These are phyloP conservation scores for Catalaphyllia jardinei DNA, from an alignment of 64 coral and sea anemone species.

Conservation along the genomic window DNA sequence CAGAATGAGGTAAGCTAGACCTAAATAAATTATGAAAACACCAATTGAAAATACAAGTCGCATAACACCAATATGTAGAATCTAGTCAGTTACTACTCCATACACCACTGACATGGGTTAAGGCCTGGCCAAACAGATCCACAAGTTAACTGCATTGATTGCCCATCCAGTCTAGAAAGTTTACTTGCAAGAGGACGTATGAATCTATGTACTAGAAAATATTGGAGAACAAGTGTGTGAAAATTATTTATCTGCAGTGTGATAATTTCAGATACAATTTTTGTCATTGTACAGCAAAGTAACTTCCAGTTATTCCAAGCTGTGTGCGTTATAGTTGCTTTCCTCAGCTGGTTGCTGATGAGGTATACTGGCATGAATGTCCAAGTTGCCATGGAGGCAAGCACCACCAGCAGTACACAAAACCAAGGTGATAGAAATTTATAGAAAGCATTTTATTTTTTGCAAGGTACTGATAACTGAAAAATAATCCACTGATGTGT, in stretches of 20 bases:
- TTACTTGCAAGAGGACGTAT: too few species aligned
- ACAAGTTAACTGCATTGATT: too few species aligned
- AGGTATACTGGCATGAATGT: conserved; percentile 87
- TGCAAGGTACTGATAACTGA: background rate
- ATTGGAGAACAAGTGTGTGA: too few species aligned
- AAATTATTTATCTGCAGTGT: too few species aligned
- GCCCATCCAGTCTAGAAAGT: too few species aligned
- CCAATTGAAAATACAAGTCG: too few species aligned
- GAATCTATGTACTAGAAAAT: too few species aligned
- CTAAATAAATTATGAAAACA: too few species aligned
- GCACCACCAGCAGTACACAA: background rate
- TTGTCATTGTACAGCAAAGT: conserved; percentile 31
- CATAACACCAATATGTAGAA: too few species aligned
- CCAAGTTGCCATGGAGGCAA: conserved; percentile 34
- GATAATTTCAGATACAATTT: background rate
- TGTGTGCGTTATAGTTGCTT: conserved; percentile 82
- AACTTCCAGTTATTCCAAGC: conserved; percentile 88
- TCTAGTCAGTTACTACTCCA: background rate
- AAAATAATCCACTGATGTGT: too few species aligned
- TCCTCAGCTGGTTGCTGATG: conserved; percentile 81
- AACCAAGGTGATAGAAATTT: conserved; percentile 1
- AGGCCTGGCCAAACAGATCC: too few species aligned
- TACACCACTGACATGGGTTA: background rate
- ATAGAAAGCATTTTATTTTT: background rate
- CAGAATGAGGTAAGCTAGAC: conserved; percentile 61